These are phyloP conservation scores for Cataglyphis altisquamis DNA, from an alignment of 2,888 invertebrate genomes.

Conservation along the genomic window DNA sequence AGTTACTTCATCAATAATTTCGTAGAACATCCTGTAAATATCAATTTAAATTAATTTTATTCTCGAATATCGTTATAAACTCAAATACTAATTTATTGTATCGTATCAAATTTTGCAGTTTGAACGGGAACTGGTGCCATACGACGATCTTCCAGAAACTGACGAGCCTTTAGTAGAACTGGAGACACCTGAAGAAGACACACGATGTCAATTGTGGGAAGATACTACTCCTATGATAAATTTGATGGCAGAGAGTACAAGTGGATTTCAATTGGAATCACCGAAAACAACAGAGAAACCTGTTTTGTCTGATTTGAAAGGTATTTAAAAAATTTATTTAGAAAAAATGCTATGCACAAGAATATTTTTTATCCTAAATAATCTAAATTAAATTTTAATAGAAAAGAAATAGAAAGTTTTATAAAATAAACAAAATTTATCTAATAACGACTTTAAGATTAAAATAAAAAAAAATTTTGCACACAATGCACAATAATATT, in stretches of 20 bases:
- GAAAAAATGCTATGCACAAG: slow-evolving; percentile 59
- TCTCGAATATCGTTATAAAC: background rate
- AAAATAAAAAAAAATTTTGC: background rate
- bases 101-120: slow-evolving; percentile 72
- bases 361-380: background rate
- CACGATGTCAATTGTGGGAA: slow-evolving; percentile 80
- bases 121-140: slow-evolving; percentile 84
- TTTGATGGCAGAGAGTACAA: slow-evolving; percentile 74
- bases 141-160: slow-evolving; percentile 84
- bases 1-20: slow-evolving; percentile 83
- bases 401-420: too few species aligned
- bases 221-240: slow-evolving; percentile 79
- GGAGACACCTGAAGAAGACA: slow-evolving; percentile 81
- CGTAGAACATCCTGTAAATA: slow-evolving; percentile 78
- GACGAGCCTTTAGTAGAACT: slow-evolving; percentile 83
- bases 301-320: slow-evolving; percentile 52
- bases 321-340: slow-evolving; percentile 8
- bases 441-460: background rate
- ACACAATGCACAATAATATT: background rate
- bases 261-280: slow-evolving; percentile 76
- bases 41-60: slow-evolving; percentile 21
- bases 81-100: background rate
- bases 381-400: background rate
- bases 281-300: slow-evolving; percentile 78
- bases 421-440: background rate